Percentiles rank a stretch among this genome's conserved stretches.
phyloP scores from a whole-genome alignment of 2,888 invertebrate genomes.

The Imbricaverruca yamaguchii region DNA sequence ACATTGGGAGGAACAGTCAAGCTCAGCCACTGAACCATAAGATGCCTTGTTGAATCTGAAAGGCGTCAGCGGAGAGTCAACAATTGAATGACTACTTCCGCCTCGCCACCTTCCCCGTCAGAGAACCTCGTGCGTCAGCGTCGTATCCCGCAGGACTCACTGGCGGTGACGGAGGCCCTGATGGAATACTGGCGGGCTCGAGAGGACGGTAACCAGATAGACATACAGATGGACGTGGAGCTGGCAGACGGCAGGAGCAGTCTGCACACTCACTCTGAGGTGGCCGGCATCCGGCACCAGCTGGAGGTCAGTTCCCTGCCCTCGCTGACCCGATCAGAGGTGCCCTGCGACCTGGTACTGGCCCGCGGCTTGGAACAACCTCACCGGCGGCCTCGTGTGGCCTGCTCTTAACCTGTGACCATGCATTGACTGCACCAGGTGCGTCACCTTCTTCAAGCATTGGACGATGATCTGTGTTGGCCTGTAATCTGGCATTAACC shows the following conservation, averaged over 20 bases:
- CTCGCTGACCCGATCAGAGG: neutral
- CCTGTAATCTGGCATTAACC: no score
- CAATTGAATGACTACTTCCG: no score
- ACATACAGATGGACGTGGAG: conserved; percentile 13
- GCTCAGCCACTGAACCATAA: no score
- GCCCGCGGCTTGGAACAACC: neutral
- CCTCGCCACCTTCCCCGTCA: no score
- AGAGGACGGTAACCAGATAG: neutral
- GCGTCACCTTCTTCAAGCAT: no score
- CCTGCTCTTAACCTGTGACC: no score
- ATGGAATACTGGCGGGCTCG: conserved; percentile 54
- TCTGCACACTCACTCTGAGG: neutral
- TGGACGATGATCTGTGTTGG: no score
- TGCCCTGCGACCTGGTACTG: neutral
- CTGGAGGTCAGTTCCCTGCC: neutral
- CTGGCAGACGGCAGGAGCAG: neutral
- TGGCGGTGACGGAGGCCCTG: conserved; percentile 32
- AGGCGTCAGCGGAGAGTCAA: no score
- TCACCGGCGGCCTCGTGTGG: neutral
- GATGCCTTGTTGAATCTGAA: no score
- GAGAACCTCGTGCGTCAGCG: no score
- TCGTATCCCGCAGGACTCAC: conserved; percentile 38
- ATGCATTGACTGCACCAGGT: no score
- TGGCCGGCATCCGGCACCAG: neutral
- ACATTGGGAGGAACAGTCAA: no score